These are phyloP conservation scores for Hirudo medicinalis DNA, from an alignment of 1,140 invertebrate genomes.

Conservation along the genomic window DNA sequence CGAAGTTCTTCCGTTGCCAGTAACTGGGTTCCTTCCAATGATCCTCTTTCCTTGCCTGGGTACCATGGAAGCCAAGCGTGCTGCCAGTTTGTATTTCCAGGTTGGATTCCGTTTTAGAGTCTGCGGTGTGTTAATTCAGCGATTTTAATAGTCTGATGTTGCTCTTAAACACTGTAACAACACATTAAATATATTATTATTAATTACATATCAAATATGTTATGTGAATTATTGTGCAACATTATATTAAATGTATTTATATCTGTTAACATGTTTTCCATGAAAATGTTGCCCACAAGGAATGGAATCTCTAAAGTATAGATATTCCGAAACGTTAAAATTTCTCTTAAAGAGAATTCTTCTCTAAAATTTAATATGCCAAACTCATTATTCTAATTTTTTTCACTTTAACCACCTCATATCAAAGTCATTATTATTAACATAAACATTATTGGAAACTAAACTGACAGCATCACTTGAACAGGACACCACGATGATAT, in stretches of 20 bases:
- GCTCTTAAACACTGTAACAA: too few species aligned
- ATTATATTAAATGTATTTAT: background rate
- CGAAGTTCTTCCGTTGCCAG: constrained; percentile 37
- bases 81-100: background rate
- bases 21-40: constrained; percentile 36
- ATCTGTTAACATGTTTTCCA: background rate
- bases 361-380: too few species aligned
- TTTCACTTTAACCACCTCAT: too few species aligned
- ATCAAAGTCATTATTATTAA: too few species aligned
- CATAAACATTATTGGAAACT: too few species aligned
- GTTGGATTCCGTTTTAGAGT: background rate
- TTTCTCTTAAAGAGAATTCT: too few species aligned
- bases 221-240: background rate
- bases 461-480: too few species aligned
- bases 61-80: constrained; percentile 20
- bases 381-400: too few species aligned
- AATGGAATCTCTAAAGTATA: too few species aligned
- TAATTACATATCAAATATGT: too few species aligned
- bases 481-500: constrained; percentile 58
- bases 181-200: too few species aligned
- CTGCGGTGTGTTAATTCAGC: background rate
- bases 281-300: background rate
- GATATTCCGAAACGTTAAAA: too few species aligned
- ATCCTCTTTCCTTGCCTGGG: constrained; percentile 34
- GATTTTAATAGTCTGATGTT: background rate